Base-by-base conservation (phyloP, 1,140 invertebrate genomes). In the Zaprionus ornatus region DNA sequence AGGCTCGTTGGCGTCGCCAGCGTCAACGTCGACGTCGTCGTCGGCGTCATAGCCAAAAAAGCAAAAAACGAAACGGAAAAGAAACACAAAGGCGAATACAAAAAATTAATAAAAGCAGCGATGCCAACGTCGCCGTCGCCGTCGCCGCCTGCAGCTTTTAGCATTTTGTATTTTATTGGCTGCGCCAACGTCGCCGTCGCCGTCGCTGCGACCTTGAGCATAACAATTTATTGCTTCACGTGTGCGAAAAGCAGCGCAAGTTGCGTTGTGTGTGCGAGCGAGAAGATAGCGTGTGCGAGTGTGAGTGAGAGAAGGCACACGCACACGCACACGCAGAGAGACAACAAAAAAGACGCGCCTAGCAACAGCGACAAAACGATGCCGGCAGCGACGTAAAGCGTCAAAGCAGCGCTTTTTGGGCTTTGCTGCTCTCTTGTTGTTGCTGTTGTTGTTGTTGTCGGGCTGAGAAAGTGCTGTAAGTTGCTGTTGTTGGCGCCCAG, bases 141-240 rank as follows among this genome's bases (percentile, higher is more conserved):
- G 54, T 32, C 15, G 37, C 37, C 4, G 37, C 40, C 37, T 23
- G 57, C 29, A 50, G 63, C 64, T 74, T 78, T 65, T 65, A 35
- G 61, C 45, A 63, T 63, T 81, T 80, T 80, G 29, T 77, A 50
- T 67, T 75, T 45, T 63, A 59, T 74, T 52, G 23, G 35, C 55
- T 23, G 23, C 50, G 45, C 15, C 63, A 25, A 55, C 57, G 61
- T 40, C 69, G 74, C 37, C 61, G 77, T 67, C 80, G 57, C 19
- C 35, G 63, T 62, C 65, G 73, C 60, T 73, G 74, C 82, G 82
- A 90, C 85, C 85, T 90, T 90, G 85, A 90, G 85, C 85, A 90
- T 85, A 87, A 77, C 65, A 87, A 88, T 85, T 90, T 90, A 90
- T 90, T 77, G 85, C 85, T 90, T 81, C 85, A 85, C 85, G 85